Evolutionary conservation across 2,888 invertebrate genomes (phyloP), one percentile per base, ranked within the genome.

Genomic region (Neoscelio sp.): DNA sequence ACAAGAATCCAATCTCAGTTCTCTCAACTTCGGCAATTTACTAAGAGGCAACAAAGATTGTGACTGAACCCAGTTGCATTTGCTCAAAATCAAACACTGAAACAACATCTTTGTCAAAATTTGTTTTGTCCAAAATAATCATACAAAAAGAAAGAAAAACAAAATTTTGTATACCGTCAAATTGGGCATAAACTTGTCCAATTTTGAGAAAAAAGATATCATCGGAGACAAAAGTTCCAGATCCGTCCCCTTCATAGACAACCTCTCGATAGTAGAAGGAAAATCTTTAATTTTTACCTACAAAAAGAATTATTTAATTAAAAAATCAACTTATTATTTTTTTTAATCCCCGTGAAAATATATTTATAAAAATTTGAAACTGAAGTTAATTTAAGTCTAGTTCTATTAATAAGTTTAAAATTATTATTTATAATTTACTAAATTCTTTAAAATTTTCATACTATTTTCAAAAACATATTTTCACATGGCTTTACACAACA

Each of bases 61-160:
- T 0, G 95, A 94, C 56, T 94, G 93, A 74, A 96, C 92, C 96
- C 96, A 96, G 3, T 92, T 91, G 86, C 95, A 96, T 74, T 93
- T 92, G 23, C 95, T 95, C 58, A 96, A 91, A 84, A 95, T 93
- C 48, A 96, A 86, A 46, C 93, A 93, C 95, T 95, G 87, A 68
- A 87, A 67, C 64, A 52, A n/a, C n/a, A n/a, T n/a, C n/a, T n/a
- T n/a, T n/a, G n/a, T n/a, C n/a, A n/a, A n/a, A n/a, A n/a, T n/a
- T n/a, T n/a, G 40, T 8, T 35, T 35, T 12, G 33, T 65, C 13
- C 38, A 38, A 17, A 15, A 28, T 50, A 13, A 15, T 40, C 12
- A 17, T 15, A 30, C n/a, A 30, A 42, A 82, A 54, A 10, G 2
- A 15, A 26, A 33, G 10, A 13, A 8, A 2, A 50, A 33, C 0